Evolutionary conservation across 1,140 invertebrate species (phyloP), one percentile per base, ranked within the genome.

Genomic region (Drosophila ohnishii): DNA sequence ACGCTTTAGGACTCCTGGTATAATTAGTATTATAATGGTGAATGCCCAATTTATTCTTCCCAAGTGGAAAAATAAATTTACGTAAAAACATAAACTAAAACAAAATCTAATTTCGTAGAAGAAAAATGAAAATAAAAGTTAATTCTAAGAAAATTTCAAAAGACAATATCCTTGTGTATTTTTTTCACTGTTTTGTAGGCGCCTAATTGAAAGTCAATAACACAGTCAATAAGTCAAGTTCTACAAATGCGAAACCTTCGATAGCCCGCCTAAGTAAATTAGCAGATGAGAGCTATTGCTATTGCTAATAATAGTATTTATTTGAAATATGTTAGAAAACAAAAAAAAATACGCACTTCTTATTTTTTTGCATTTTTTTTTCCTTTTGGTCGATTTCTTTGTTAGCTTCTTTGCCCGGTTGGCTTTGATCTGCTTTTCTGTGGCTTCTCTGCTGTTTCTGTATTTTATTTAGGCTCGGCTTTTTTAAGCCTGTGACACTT

Each of bases 371-470:
- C 22, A 22, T 14, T 48, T 3, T 6, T n/a, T 22, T 25, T n/a
- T 30, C 59, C 14, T 47, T 59, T 48, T 45, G 34, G 40, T 59
- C 35, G 53, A 45, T 81, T 73, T 53, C n/a, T 32, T 50, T 47
- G 11, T 48, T 44, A 40, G 30, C 40, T 34, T 35, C 45, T 72
- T 40, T 30, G 10, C 19, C 25, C n/a, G 58, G 50, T 47, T 66
- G n/a, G 11, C 82, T 81, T 82, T 81, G 55, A 78, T 75, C 74
- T 78, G 60, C 40, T 45, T 75, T 86, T 82, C 51, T 83, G 34
- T 73, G 83, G 83, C 83, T 86, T 87, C 83, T 14, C 45, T 64
- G 22, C 11, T 22, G 7, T 62, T 70, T 71, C 14, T 64, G 40
- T 51, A 60, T 45, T 13, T 53, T 9, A 30, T 40, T 47, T 60